These are phyloP conservation scores for Bacillus rossius DNA, from an alignment of 1,140 invertebrate genomes.

Conservation along the genomic window DNA sequence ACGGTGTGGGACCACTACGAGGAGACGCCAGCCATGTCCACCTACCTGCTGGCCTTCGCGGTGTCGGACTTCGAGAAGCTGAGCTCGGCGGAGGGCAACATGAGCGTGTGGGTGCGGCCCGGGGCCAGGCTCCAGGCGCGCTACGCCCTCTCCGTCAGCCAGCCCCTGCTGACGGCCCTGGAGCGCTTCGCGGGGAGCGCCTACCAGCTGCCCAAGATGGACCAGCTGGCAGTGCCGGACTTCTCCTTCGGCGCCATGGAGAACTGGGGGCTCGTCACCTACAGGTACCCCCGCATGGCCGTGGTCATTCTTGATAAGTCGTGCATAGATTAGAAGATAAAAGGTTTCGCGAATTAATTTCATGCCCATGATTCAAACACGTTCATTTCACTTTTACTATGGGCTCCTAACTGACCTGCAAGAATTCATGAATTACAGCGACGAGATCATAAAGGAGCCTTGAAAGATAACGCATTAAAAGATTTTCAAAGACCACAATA, in stretches of 20 bases:
- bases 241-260: constrained; percentile 83
- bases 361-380: too few species aligned
- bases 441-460: too few species aligned
- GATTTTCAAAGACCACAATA: too few species aligned
- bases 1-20: constrained; percentile 18
- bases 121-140: constrained; percentile 56
- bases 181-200: constrained; percentile 39
- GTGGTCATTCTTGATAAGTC: too few species aligned
- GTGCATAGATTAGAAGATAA: too few species aligned
- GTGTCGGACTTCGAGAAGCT: constrained; percentile 57
- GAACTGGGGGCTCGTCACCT: constrained; percentile 67
- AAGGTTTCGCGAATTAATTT: too few species aligned
- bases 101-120: constrained; percentile 55
- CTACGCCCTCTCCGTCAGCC: constrained; percentile 51
- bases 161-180: constrained; percentile 42
- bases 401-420: too few species aligned
- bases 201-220: constrained; percentile 53
- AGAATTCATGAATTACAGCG: too few species aligned
- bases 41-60: constrained; percentile 67
- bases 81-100: neutral
- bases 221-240: constrained; percentile 65
- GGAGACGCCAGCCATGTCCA: constrained; percentile 65
- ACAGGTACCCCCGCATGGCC: too few species aligned
- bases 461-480: too few species aligned
- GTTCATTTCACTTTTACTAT: too few species aligned